Evolutionary conservation across 2,113 vertebrate species (phyloP).

Genomic region (Apistogramma diplotaenia): DNA sequence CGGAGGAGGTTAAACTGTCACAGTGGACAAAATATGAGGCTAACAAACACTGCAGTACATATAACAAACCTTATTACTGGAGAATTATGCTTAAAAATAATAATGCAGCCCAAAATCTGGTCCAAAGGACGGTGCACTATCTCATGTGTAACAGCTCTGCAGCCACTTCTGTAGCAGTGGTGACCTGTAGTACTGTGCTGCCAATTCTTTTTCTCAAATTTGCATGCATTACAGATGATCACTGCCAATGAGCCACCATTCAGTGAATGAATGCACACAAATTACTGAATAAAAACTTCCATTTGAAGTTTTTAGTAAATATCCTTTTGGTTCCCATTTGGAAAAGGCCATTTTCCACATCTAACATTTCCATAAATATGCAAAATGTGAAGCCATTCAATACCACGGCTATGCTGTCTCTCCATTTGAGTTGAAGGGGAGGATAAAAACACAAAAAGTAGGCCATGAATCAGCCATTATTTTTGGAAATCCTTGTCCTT

Average conservation of each 20-base stretch:
- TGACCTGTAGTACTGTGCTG: neutral
- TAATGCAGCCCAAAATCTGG: neutral
- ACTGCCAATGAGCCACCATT: neutral
- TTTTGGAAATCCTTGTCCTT: conserved; percentile 6
- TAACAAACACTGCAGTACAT: neutral
- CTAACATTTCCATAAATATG: neutral
- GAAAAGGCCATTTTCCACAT: neutral
- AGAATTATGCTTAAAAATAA: neutral
- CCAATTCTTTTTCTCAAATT: neutral
- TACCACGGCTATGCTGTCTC: neutral
- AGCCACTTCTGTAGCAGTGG: neutral
- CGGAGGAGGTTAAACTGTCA: neutral
- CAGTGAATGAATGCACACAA: neutral
- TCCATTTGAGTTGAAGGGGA: neutral
- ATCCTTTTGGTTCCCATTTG: neutral
- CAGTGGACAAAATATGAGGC: neutral
- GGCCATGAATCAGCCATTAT: neutral
- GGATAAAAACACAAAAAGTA: neutral
- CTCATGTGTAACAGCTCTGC: neutral
- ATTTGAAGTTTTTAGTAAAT: neutral
- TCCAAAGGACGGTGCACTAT: neutral
- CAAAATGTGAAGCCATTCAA: neutral
- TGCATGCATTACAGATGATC: conserved; percentile 30
- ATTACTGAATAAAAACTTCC: neutral
- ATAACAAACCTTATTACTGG: neutral